Conservation (phyloP, 2,888 invertebrate species). For the Trissoscelio sp. region DNA sequence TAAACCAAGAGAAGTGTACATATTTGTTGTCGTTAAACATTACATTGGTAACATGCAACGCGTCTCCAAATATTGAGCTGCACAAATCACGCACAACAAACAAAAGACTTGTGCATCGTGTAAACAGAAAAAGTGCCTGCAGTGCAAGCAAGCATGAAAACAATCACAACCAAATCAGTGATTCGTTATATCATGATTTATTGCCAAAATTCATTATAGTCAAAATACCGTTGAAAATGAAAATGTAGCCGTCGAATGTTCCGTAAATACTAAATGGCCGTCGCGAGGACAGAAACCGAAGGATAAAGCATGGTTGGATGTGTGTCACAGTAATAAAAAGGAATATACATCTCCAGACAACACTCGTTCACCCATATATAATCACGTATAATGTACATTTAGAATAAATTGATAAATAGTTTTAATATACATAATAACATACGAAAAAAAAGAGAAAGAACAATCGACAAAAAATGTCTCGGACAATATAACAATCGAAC, state of each 20-base stretch:
- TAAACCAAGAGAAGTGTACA: neutral
- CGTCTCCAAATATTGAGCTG: too few species aligned
- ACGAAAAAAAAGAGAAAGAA: slow-evolving; percentile 63
- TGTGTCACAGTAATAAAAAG: slow-evolving; percentile 51
- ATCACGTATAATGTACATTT: slow-evolving; percentile 67
- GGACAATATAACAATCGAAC: slow-evolving; percentile 61
- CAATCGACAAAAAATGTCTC: slow-evolving; percentile 49
- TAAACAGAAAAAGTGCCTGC: neutral
- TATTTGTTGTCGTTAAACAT: neutral
- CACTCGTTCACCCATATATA: slow-evolving; percentile 66
- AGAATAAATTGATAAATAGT: slow-evolving; percentile 66
- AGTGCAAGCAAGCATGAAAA: neutral
- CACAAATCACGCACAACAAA: too few species aligned
- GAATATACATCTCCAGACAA: slow-evolving; percentile 51
- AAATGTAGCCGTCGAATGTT: slow-evolving; percentile 29
- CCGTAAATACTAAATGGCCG: slow-evolving; percentile 39
- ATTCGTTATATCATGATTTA: slow-evolving; percentile 57
- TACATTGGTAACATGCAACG: neutral
- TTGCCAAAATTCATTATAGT: slow-evolving; percentile 56
- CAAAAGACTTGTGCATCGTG: neutral
- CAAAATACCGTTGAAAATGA: slow-evolving; percentile 57
- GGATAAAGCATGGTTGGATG: slow-evolving; percentile 46
- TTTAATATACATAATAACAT: slow-evolving; percentile 67
- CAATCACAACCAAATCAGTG: neutral
- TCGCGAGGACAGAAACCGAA: slow-evolving; percentile 25